Base-by-base conservation (phyloP, 2,113 vertebrate species). In the Dromiciops gliroides region DNA sequence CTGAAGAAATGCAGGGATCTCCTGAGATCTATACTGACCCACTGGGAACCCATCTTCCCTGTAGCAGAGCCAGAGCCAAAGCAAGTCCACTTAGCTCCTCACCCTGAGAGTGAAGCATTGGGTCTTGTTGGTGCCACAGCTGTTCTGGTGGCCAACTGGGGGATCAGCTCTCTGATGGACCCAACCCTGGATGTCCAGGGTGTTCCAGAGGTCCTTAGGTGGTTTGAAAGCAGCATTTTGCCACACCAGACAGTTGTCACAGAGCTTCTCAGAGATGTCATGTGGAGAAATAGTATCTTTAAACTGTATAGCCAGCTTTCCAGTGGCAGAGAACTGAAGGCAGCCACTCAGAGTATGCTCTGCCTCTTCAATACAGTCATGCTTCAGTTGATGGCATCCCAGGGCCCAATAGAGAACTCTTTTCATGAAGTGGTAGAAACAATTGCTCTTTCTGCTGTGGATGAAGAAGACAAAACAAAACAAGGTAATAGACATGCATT, bases 41-140 rank as follows among this genome's bases (percentile, higher is more conserved):
- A 99, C 1, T 99, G 99, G 99, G 97, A 98, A 48, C 99, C 99
- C 0, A 96, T 49, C 47, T 95, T 96, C 92, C 93, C 97, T 2
- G 0, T 0, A 0, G 0, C 9, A 0, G 91, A 52, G 0, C 56
- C 92, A 22, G 0, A 89, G 91, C 52, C 16, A 92, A 28, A 95
- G 93, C 97, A 7, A 2, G 31, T 16, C 48, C 53, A 0, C 19
- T 44, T 83, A 75, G 67, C 37, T 44, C 0, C 47, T 2, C 90
- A 93, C 23, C 25, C 92, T 0, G 48, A 22, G 0, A 90, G 3
- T 0, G 91, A 97, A 92, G 37, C 96, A 0, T 31, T 10, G 0
- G 6, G 50, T 47, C 95, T 98, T 25, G 93, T 95, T 25, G 28
- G 91, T 0, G 97, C 98, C 0, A 95, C 97, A 0, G 48, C 97